Conservation (phyloP, 2,113 vertebrate species). For the Gorsachius goisagi region DNA sequence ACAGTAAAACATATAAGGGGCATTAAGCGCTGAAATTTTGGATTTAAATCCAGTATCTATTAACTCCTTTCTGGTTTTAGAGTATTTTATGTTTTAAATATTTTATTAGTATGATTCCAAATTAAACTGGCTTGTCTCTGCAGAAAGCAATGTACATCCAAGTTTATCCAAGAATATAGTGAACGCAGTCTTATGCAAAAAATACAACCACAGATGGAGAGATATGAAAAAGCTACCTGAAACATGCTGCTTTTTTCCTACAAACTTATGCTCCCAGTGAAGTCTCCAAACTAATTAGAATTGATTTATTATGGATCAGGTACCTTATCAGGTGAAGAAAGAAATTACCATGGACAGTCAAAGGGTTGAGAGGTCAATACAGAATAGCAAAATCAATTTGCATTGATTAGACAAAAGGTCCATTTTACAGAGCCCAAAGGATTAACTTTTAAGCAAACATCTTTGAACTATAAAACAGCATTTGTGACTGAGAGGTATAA, state of each 20-base stretch:
- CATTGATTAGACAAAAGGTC: conserved; percentile 98
- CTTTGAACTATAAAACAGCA: conserved; percentile 82
- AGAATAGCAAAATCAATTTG: conserved; percentile 98
- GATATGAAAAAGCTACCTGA: conserved; percentile 59
- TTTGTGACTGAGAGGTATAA: conserved; percentile 72
- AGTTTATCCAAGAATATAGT: not conserved
- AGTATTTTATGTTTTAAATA: not conserved
- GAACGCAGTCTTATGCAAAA: not conserved
- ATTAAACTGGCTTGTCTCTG: not conserved
- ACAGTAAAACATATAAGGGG: not conserved
- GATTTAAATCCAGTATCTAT: not conserved
- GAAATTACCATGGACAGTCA: conserved; percentile 93
- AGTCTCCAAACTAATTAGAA: conserved; percentile 96
- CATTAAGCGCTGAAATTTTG: not conserved
- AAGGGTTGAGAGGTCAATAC: conserved; percentile 92
- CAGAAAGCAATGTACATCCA: not conserved
- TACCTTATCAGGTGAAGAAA: conserved; percentile 96
- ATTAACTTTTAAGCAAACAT: conserved; percentile 94
- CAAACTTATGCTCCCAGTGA: conserved; percentile 78
- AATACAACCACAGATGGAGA: conserved; percentile 8
- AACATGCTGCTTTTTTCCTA: conserved; percentile 66
- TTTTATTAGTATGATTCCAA: not conserved
- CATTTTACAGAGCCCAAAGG: conserved; percentile 93
- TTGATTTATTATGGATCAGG: conserved; percentile 98
- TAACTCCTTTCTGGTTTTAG: not conserved